A percentile compares a stretch with the other conserved stretches of the same genome.
These are phyloP conservation scores for Percopsis omiscomaycus DNA, from an alignment of 2,797 vertebrate species.

Conservation along the genomic window DNA sequence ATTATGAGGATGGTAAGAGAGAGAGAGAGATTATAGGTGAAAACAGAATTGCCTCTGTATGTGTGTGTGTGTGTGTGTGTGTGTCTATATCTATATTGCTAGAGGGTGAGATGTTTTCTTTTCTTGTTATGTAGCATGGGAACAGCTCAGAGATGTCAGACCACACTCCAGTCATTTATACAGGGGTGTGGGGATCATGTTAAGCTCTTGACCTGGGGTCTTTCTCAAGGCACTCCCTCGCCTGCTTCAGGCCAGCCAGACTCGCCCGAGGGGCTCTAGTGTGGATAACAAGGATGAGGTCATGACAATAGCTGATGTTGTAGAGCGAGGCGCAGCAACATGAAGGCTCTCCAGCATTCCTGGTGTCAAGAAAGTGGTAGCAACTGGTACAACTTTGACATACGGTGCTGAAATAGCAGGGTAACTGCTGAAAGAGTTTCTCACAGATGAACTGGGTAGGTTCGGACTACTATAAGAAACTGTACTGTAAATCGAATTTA, in stretches of 20 bases:
- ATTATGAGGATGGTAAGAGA: background rate
- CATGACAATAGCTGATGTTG: constrained; percentile 46
- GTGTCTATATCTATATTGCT: constrained; percentile 5
- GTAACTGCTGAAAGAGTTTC: no score
- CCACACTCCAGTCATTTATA: constrained; percentile 36
- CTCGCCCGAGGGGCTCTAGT: constrained; percentile 13
- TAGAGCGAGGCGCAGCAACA: constrained; percentile 7
- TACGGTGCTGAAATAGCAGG: background rate
- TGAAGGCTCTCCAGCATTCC: background rate
- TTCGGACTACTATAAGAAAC: no score
- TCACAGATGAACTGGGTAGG: no score
- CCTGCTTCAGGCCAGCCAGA: background rate
- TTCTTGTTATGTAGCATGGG: constrained; percentile 12
- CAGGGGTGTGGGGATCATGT: constrained; percentile 48
- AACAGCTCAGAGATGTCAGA: constrained; percentile 53
- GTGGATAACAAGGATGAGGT: constrained; percentile 54
- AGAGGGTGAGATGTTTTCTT: background rate
- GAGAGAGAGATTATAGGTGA: background rate
- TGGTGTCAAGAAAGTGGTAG: background rate
- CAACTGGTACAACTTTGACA: background rate
- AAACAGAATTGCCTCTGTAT: constrained; percentile 2
- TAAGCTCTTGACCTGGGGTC: constrained; percentile 51
- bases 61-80: background rate
- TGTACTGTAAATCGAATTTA: no score
- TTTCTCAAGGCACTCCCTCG: constrained; percentile 10